Evolutionary conservation across 2,113 vertebrate genomes (phyloP), one percentile per base, ranked within the genome.

Genomic region (Otocyon megalotis): DNA sequence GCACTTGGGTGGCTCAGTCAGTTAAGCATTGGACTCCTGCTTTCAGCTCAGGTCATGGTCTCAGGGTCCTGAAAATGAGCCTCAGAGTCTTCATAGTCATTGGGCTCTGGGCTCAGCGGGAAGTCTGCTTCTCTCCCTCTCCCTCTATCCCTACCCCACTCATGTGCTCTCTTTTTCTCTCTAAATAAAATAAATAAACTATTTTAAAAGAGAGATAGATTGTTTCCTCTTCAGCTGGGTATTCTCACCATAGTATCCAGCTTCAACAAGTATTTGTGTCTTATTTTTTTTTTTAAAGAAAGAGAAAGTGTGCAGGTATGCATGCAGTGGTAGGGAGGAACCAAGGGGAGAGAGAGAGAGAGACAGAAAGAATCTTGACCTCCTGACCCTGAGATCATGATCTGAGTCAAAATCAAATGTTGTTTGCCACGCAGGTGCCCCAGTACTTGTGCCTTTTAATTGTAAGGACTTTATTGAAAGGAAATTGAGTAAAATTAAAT

Each of bases 401-500:
- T 15, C 63, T 32, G 30, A 32, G 63, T 7, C 63, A 67, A 67
- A 67, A 67, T 32, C 63, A 67, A 32, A 30, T 32, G 30, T n/a
- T n/a, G 15, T 15, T 67, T 15, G 2, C 30, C 65, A 32, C 32
- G 13, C 65, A 67, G 30, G 65, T 17, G 6, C 65, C 65, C 65
- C 30, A 50, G 14, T 88, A n/a, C 2, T 83, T 56, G 0, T 54
- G 89, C 71, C 8, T 53, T 96, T 87, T 87, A 77, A 43, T 87
- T 48, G 16, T 67, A 63, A 89, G 95, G 4, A 35, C 4, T 94
- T 65, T 56, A 22, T 67, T 92, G 5, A 89, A 53, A 90, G 35
- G 4, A 95, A 77, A 35, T 50, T 81, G 19, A 74, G 67, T 48
- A 86, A 80, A 81, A 93, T 48, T 82, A 26, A 76, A 26, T 85